Evolutionary conservation across 2,888 invertebrate genomes (phyloP).

Genomic region (Acrocyrtus sp.): DNA sequence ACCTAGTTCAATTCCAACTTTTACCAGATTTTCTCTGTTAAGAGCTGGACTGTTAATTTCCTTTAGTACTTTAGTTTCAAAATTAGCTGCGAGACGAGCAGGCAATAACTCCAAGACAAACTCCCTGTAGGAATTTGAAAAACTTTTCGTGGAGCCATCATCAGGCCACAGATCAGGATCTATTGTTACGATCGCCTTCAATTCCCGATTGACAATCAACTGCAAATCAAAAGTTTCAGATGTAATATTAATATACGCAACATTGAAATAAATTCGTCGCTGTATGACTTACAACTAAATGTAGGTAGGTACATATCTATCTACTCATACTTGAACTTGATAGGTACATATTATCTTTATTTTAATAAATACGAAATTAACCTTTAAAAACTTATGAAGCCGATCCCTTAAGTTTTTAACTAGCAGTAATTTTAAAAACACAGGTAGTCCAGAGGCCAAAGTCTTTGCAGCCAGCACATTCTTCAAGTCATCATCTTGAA

Average conservation of each 20-base stretch:
- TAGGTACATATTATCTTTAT: neutral
- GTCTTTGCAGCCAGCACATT: conserved; percentile 14
- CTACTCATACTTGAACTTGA: neutral
- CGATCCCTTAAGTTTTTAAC: conserved; percentile 17
- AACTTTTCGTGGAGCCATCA: neutral
- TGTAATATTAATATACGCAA: neutral
- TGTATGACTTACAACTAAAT: no score
- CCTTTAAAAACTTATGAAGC: conserved; percentile 36
- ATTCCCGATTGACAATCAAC: conserved; percentile 2
- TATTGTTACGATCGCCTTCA: neutral
- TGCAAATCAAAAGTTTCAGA: neutral
- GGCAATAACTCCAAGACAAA: conserved; percentile 8
- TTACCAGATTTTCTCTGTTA: conserved; percentile 10
- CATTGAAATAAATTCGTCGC: neutral
- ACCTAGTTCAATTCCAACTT: conserved; percentile 20
- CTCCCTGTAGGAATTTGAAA: conserved; percentile 5
- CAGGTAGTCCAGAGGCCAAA: neutral
- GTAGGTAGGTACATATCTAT: neutral
- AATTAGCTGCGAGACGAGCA: conserved; percentile 25
- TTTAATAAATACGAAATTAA: no score
- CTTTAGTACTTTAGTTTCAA: conserved; percentile 2
- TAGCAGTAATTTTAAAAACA: conserved; percentile 32
- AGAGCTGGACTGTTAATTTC: neutral
- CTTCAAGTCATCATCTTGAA: conserved; percentile 5
- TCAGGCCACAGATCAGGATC: neutral